Base-by-base conservation (phyloP, 2,888 invertebrate species). In the Latheticus oryzae region DNA sequence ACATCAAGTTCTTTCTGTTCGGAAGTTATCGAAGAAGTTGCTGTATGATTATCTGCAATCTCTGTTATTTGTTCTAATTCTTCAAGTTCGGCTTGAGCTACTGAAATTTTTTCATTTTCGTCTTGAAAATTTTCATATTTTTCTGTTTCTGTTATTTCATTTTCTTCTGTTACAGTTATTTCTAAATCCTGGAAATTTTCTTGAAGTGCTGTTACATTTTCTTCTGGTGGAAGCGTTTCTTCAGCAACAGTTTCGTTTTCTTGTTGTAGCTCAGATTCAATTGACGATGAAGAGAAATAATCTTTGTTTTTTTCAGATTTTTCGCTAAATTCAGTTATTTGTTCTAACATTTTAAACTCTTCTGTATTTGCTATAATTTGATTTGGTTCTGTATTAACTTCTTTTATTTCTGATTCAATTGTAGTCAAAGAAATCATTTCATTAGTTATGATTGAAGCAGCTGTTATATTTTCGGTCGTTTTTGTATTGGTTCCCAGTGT, bases 11-110 rank as follows among this genome's bases (percentile, higher is more conserved):
- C 4, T 19, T 40, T 12, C 0, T 33, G 16, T 33, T 5, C 5
- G 15, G 40, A 13, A 9, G 5, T 28, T 28, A 9, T 7, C 1
- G 17, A 19, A 9, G 35, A 3, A 23, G 11, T 11, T 9, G 12
- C n/a, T 38, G 21, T 38, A n/a, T n/a, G n/a, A n/a, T n/a, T n/a
- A n/a, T n/a, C n/a, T n/a, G n/a, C n/a, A n/a, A n/a, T 17, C 28
- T 42, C 42, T 3, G 42, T 42, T 8, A 42, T 28, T 42, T 42
- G 16, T 9, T 42, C 28, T 8, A 42, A 26, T n/a, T 28, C 9
- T 5, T 26, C 16, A 13, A 42, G 13, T 9, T 42, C 23, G n/a
- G n/a, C n/a, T n/a, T n/a, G n/a, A n/a, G n/a, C n/a, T n/a, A n/a
- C n/a, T n/a, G n/a, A n/a, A n/a, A n/a, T n/a, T n/a, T n/a, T n/a